These are phyloP conservation scores for Xyliphius kryptos DNA, from an alignment of 2,113 vertebrate species.

Conservation along the genomic window DNA sequence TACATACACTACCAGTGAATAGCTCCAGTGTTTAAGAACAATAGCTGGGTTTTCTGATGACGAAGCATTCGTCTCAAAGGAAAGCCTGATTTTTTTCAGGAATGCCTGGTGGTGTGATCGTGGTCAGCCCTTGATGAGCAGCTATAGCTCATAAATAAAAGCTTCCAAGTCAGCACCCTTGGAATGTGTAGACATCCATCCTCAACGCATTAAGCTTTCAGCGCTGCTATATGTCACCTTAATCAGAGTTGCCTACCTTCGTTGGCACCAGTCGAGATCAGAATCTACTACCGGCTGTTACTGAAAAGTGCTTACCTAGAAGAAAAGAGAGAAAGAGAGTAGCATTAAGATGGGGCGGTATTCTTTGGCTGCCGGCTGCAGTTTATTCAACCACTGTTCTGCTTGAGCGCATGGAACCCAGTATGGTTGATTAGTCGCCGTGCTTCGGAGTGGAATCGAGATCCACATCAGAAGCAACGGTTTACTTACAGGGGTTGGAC, in stretches of 20 bases:
- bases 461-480: background rate
- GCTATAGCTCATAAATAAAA: slow-evolving; percentile 64
- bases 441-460: slow-evolving; percentile 46
- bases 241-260: slow-evolving; percentile 60
- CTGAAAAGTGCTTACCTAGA: slow-evolving; percentile 71
- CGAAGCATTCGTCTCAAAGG: slow-evolving; percentile 50
- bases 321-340: slow-evolving; percentile 59
- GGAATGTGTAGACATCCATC: slow-evolving; percentile 48
- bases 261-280: slow-evolving; percentile 42
- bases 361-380: slow-evolving; percentile 53
- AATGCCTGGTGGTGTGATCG: slow-evolving; percentile 54
- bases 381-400: slow-evolving; percentile 63
- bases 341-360: slow-evolving; percentile 36
- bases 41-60: slow-evolving; percentile 20
- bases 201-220: slow-evolving; percentile 49
- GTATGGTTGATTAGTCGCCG: slow-evolving; percentile 57
- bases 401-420: slow-evolving; percentile 53
- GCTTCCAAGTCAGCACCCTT: slow-evolving; percentile 52
- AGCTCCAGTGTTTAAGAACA: slow-evolving; percentile 9
- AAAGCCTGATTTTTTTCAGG: slow-evolving; percentile 50
- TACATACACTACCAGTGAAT: no score
- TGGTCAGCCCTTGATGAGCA: slow-evolving; percentile 65
- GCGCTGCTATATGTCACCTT: slow-evolving; percentile 64
- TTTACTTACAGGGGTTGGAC: no score
- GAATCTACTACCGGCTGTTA: slow-evolving; percentile 40